A percentile compares a stretch with the other conserved stretches of the same genome.
phyloP scores from a whole-genome alignment of 1,140 invertebrate genomes.

The Sitophilus oryzae region DNA sequence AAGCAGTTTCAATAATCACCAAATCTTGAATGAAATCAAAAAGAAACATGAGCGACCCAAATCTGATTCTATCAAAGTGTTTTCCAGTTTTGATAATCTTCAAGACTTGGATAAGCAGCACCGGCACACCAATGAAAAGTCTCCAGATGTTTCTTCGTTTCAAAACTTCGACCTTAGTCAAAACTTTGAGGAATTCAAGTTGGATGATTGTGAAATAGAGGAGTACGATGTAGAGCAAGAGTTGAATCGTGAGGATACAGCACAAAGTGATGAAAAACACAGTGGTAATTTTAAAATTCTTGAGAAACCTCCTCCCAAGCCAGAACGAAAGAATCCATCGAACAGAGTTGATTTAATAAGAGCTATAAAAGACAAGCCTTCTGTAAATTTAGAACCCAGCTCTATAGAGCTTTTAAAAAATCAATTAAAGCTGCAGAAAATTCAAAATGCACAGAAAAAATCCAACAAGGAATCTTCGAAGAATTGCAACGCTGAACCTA shows the following conservation, averaged over 20 bases:
- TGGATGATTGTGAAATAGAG: slow-evolving; percentile 66
- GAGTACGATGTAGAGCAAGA: slow-evolving; percentile 37
- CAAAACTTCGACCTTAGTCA: slow-evolving; percentile 62
- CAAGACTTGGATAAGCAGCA: slow-evolving; percentile 41
- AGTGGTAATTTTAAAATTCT: slow-evolving; percentile 11
- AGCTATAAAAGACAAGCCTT: slow-evolving; percentile 26
- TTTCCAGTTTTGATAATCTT: slow-evolving; percentile 41
- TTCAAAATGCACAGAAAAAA: slow-evolving; percentile 15
- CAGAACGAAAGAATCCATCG: slow-evolving; percentile 7
- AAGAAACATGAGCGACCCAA: slow-evolving; percentile 31
- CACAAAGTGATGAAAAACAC: slow-evolving; percentile 28
- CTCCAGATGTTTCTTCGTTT: slow-evolving; percentile 27
- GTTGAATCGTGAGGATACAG: slow-evolving; percentile 23
- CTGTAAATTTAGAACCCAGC: slow-evolving; percentile 31
- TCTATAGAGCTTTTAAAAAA: slow-evolving; percentile 37
- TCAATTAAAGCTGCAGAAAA: slow-evolving; percentile 33
- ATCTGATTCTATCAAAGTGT: slow-evolving; percentile 29
- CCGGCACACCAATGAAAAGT: slow-evolving; percentile 26
- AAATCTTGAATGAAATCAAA: slow-evolving; percentile 38
- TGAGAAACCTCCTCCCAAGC: slow-evolving; percentile 23
- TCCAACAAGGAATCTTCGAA: slow-evolving; percentile 8
- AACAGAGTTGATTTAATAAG: slow-evolving; percentile 31
- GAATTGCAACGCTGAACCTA: slow-evolving; percentile 30
- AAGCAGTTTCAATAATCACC: slow-evolving; percentile 51
- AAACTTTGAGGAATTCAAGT: slow-evolving; percentile 74